Percentiles rank a stretch among this genome's conserved stretches.
These are phyloP conservation scores for Cheilosia grossa DNA, from an alignment of 2,888 invertebrate genomes.

Conservation along the genomic window DNA sequence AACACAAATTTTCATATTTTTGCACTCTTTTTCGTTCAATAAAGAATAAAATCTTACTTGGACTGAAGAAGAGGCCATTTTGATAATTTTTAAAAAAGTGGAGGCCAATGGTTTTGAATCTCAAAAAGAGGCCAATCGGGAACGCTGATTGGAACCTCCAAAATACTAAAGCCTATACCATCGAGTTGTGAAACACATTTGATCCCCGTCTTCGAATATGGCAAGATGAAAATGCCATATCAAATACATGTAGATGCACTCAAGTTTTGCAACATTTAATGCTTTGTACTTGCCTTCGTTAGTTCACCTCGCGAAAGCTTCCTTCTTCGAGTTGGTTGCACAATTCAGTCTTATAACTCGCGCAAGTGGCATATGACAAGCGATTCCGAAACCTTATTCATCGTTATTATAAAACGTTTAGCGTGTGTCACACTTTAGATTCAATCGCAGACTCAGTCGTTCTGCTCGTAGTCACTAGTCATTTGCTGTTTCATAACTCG, in stretches of 20 bases:
- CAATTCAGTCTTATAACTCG: slow-evolving; percentile 17
- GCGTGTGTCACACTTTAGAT: slow-evolving; percentile 49
- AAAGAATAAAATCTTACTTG: too few species aligned
- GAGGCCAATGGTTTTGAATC: too few species aligned
- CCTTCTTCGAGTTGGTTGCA: neutral
- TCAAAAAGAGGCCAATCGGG: too few species aligned
- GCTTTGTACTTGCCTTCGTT: neutral
- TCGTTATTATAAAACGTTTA: slow-evolving; percentile 59
- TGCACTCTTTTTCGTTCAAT: too few species aligned
- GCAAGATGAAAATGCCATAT: neutral
- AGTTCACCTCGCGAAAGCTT: neutral
- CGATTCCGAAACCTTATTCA: slow-evolving; percentile 46
- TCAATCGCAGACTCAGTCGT: slow-evolving; percentile 1
- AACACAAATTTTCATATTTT: too few species aligned
- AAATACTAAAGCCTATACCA: neutral
- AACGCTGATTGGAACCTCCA: too few species aligned
- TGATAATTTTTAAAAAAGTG: too few species aligned
- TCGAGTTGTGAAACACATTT: neutral
- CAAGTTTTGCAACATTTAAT: neutral
- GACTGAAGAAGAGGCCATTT: too few species aligned
- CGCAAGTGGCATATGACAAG: slow-evolving; percentile 42
- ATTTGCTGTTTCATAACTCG: slow-evolving; percentile 58
- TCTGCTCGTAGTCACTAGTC: slow-evolving; percentile 22
- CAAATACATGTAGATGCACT: slow-evolving; percentile 21
- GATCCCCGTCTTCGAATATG: neutral